phyloP scores from a whole-genome alignment of 2,888 invertebrate genomes.

The Hyppa rectilinea region DNA sequence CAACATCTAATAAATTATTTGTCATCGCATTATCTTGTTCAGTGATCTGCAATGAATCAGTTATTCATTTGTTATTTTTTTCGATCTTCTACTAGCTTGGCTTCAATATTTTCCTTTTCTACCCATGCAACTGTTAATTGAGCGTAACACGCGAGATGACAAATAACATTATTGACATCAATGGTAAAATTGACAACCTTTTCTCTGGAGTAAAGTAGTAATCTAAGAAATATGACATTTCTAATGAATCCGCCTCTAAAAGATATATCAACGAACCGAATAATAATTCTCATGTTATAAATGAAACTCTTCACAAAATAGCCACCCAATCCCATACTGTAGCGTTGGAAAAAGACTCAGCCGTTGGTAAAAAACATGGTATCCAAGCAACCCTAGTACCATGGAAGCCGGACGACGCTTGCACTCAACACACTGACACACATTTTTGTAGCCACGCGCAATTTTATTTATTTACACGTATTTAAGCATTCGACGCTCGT shows the following conservation, averaged over 20 bases:
- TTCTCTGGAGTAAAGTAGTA: no score
- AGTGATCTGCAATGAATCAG: constrained; percentile 29
- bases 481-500: constrained; percentile 77
- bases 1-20: constrained; percentile 27
- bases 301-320: neutral
- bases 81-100: constrained; percentile 30
- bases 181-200: neutral
- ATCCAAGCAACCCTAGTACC: constrained; percentile 65
- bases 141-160: constrained; percentile 25
- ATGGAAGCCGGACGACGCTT: constrained; percentile 68
- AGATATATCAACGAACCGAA: no score
- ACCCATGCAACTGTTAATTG: constrained; percentile 14
- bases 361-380: constrained; percentile 15
- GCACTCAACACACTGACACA: constrained; percentile 85
- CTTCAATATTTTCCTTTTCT: constrained; percentile 17
- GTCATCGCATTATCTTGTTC: constrained; percentile 37
- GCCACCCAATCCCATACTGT: neutral
- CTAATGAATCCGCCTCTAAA: no score
- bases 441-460: constrained; percentile 79
- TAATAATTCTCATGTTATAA: neutral
- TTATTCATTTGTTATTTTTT: constrained; percentile 44
- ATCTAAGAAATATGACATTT: neutral
- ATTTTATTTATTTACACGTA: constrained; percentile 84
- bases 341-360: neutral
- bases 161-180: constrained; percentile 6